Base-by-base conservation (phyloP, 64 coral and sea anemone genomes). In the Platygyra sinensis region DNA sequence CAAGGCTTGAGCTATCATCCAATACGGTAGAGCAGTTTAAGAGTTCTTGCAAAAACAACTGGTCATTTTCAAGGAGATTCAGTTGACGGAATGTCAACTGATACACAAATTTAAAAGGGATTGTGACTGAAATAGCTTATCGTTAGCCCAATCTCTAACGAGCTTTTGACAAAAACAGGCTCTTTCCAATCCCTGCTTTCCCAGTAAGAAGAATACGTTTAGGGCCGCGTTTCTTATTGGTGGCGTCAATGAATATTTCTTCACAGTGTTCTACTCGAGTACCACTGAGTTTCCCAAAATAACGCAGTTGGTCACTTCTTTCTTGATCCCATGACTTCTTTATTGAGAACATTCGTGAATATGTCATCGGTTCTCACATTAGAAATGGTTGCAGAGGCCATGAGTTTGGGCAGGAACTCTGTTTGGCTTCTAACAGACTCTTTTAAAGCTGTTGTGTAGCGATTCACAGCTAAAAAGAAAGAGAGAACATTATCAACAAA, bases 101-200 rank as follows among this genome's bases (percentile, higher is more conserved):
- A 22, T 67, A 67, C 7, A 6, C 63, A 25, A 22, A 67, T 24
- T 10, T 80, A 17, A 80, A 80, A 10, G 12, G 15, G 10, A 50
- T 54, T 67, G 24, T 49, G 61, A 4, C 10, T 89, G 55, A 72
- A 89, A 89, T 54, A 89, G 78, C 14, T 52, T 55, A 3, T 79
- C 62, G 52, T 80, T 36, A 72, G 24, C 63, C 63, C 63, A 67
- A 6, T 67, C 63, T 22, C 63, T 16, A 1, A 67, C 19, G 18
- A 67, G 7, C 42, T 71, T 79, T 79, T 64, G 87, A 51, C 87
- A n/a, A 79, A 72, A 80, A 69, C 6, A 80, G 76, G 54, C 61
- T 67, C 30, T 89, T 89, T 9, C 87, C 87, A 80, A 89, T 89
- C 1, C 87, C 87, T 80, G 87, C 74, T 80, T 89, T 89, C 64